These are phyloP conservation scores for Drosophila subsilvestris DNA, from an alignment of 2,888 invertebrate genomes.

Conservation along the genomic window DNA sequence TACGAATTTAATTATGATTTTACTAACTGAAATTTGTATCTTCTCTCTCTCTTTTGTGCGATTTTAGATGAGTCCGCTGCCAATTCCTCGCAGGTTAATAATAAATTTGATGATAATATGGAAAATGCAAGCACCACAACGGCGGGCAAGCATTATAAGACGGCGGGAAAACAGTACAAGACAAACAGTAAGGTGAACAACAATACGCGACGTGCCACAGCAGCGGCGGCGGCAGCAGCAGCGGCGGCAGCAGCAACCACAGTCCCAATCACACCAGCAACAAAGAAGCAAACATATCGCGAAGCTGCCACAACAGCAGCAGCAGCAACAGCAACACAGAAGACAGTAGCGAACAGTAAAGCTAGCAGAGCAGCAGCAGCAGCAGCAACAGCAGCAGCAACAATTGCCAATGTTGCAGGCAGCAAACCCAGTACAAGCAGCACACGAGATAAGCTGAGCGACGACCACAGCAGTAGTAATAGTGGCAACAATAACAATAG, in stretches of 20 bases:
- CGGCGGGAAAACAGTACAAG: constrained; percentile 70
- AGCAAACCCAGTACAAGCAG: constrained; percentile 53
- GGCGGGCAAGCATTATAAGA: constrained; percentile 68
- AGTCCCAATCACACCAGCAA: constrained; percentile 50
- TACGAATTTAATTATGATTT: constrained; percentile 34
- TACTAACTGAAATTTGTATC: constrained; percentile 16
- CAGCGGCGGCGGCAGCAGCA: constrained; percentile 56
- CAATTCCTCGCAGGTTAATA: constrained; percentile 63
- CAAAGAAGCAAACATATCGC: constrained; percentile 80
- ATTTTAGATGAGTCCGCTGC: constrained; percentile 83
- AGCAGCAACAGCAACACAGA: constrained; percentile 43
- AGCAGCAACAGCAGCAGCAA: constrained; percentile 41
- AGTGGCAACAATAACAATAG: constrained; percentile 52
- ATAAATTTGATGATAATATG: constrained; percentile 78
- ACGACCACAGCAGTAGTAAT: constrained; percentile 35
- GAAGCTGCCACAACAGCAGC: constrained; percentile 50
- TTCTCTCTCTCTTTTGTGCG: constrained; percentile 22
- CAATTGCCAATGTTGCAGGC: constrained; percentile 32
- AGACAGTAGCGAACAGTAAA: constrained; percentile 50
- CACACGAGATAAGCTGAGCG: constrained; percentile 35
- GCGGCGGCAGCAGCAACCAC: constrained; percentile 49
- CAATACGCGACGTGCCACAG: constrained; percentile 66
- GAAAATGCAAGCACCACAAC: constrained; percentile 77
- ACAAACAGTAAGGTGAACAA: constrained; percentile 54
- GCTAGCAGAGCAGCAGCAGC: constrained; percentile 46